phyloP scores from a whole-genome alignment of 2,113 vertebrate genomes.

The Uria lomvia region DNA sequence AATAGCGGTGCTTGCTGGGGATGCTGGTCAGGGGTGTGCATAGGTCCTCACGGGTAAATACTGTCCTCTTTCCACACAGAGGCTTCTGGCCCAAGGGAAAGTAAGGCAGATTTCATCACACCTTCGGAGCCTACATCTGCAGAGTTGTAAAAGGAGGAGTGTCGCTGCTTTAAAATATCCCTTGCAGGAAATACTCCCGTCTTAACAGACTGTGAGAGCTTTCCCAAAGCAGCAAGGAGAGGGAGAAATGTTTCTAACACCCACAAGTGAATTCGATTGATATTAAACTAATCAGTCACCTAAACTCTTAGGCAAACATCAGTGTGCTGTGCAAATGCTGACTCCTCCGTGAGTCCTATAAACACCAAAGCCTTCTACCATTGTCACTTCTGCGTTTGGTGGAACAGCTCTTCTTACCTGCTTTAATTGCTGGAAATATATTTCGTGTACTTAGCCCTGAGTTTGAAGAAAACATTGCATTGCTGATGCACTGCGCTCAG shows the following conservation, averaged over 20 bases:
- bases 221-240: neutral
- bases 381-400: neutral
- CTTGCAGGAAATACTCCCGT: neutral
- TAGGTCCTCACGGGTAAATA: neutral
- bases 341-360: neutral
- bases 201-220: neutral
- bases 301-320: neutral
- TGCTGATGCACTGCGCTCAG: neutral
- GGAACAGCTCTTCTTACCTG: neutral
- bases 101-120: neutral
- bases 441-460: neutral
- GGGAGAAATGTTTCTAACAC: slow-evolving; percentile 9
- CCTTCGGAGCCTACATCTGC: neutral
- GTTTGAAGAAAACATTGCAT: neutral
- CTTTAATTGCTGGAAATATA: neutral
- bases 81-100: neutral
- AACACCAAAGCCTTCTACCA: neutral
- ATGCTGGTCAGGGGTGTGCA: neutral
- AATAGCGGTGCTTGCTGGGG: neutral
- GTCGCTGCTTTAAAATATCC: neutral
- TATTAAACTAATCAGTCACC: slow-evolving; percentile 55
- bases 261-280: slow-evolving; percentile 21
- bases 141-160: neutral
- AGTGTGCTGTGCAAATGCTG: neutral
- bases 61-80: neutral